phyloP scores from a whole-genome alignment of 2,113 vertebrate genomes.

The Catharus minimus region DNA sequence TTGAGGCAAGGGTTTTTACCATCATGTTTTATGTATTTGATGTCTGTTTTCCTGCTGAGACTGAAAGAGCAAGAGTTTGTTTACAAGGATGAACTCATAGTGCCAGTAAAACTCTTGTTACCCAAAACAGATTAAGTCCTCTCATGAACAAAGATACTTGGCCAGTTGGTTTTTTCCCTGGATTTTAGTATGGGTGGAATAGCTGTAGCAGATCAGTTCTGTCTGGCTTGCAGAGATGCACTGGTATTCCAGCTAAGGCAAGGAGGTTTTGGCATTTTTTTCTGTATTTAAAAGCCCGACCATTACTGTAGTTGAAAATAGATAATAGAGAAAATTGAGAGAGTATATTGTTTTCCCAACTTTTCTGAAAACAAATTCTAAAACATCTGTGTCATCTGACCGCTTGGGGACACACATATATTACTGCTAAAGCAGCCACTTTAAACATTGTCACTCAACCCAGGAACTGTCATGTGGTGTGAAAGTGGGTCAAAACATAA shows the following conservation, averaged over 20 bases:
- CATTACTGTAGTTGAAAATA: not conserved
- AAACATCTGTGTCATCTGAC: not conserved
- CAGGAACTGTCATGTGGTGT: not conserved
- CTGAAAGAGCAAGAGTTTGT: not conserved
- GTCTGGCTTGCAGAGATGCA: not conserved
- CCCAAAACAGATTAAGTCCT: not conserved
- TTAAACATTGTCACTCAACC: not conserved
- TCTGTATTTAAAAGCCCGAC: constrained; percentile 24
- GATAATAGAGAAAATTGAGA: not conserved
- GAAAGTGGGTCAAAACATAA: not conserved
- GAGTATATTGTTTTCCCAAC: not conserved
- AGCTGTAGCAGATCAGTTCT: not conserved
- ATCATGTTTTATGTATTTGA: not conserved
- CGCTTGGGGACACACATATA: not conserved
- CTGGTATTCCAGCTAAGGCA: not conserved
- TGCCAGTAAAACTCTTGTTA: not conserved
- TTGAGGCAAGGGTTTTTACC: not conserved
- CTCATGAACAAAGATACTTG: not conserved
- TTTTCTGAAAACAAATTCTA: not conserved
- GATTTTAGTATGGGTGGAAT: not conserved
- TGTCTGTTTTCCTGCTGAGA: not conserved
- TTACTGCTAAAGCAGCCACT: not conserved
- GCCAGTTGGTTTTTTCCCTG: not conserved
- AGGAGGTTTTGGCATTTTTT: not conserved
- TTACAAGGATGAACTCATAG: not conserved